Conservation (phyloP, 2,888 invertebrate genomes). For the Ligdia adustata region DNA sequence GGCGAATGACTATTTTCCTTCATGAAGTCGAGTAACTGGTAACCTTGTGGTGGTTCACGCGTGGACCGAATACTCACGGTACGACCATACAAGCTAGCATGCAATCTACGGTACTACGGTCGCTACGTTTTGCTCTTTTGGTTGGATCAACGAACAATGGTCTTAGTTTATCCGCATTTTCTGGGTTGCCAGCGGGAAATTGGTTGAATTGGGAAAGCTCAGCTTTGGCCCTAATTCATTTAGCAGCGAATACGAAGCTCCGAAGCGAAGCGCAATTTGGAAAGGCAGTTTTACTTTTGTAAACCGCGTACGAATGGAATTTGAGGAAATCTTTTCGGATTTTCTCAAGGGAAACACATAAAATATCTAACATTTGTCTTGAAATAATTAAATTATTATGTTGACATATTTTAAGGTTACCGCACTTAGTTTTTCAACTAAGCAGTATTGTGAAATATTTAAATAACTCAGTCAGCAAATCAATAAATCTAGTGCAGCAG, state of each 20-base stretch:
- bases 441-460: no score
- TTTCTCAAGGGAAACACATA: no score
- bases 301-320: not conserved
- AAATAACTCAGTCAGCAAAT: no score
- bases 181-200: slow-evolving; percentile 37
- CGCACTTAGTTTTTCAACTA: no score
- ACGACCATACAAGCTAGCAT: not conserved
- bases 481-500: no score
- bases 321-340: no score
- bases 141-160: slow-evolving; percentile 19
- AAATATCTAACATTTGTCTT: no score
- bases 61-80: slow-evolving; percentile 12
- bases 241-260: not conserved
- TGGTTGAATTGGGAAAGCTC: slow-evolving; percentile 20
- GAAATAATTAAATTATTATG: no score
- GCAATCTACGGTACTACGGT: slow-evolving; percentile 1
- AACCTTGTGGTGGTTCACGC: slow-evolving; percentile 34
- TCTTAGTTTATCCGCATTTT: slow-evolving; percentile 28
- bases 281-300: no score
- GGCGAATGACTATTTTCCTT: slow-evolving; percentile 32
- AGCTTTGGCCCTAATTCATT: not conserved
- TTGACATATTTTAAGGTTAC: no score
- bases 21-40: slow-evolving; percentile 28
- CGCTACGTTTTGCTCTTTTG: slow-evolving; percentile 11
- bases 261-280: no score